Base-by-base conservation (phyloP, 2,113 vertebrate genomes). In the Ia io region DNA sequence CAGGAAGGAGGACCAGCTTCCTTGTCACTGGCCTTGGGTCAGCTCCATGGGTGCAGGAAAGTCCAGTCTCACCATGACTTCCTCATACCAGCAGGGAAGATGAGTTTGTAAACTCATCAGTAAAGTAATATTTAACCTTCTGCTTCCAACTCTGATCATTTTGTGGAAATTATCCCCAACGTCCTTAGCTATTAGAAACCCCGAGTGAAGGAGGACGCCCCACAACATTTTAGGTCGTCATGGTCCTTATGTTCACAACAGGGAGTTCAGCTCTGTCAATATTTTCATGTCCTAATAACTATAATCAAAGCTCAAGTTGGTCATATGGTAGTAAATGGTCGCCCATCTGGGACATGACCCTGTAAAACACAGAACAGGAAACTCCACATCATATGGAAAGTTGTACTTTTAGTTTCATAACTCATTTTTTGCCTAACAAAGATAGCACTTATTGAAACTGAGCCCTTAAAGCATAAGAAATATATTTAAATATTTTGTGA, bases 401-500 rank as follows among this genome's bases (percentile, higher is more conserved):
- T 96, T 98, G 97, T 97, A 97, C 97, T 98, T 98, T 98, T 98
- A 97, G 95, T 98, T 98, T 98, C 98, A 98, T 96, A 98, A 98
- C 97, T 97, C 96, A 95, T 96, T 92, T 98, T 98, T 98, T 98
- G 97, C 97, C 92, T 93, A 95, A 96, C 95, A 95, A 97, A 97
- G 97, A 93, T 93, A 95, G 87, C 84, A 92, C 76, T 96, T 90
- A 93, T 96, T 90, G 95, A 96, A 96, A 93, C 88, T 28, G 63
- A 97, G 69, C 88, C 40, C 12, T 96, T 69, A 80, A n/a, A 95
- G 82, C 74, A 82, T 86, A 92, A 93, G 77, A 90, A 93, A 94
- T 86, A 37, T 91, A 82, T 95, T 97, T 90, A 95, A 91, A 88
- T 92, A 67, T 88, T 92, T 95, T 87, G 74, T 96, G 87, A 97